Evolutionary conservation across 2,797 vertebrate species (phyloP), one percentile per base, ranked within the genome.

Genomic region (Alosa sapidissima): DNA sequence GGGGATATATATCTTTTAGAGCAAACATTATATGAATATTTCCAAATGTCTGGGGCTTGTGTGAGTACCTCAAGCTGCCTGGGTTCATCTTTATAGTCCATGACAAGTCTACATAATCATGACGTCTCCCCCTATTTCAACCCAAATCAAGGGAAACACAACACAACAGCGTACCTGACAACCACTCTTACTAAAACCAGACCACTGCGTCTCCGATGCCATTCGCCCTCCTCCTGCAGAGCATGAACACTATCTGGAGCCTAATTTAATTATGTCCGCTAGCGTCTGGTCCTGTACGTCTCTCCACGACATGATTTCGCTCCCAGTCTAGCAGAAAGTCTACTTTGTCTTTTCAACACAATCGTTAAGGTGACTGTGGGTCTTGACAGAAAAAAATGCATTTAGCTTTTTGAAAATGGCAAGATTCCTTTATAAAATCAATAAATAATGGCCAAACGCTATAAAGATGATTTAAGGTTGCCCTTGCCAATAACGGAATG

Each of bases 81-180:
- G 85, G 85, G 85, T 85, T 65, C 8, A 88, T 89, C 62, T 91
- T 93, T 91, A 92, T 88, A 89, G 89, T 87, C 88, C 89, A 82
- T 89, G 92, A 93, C 90, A 90, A 88, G 90, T 88, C 85, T 88
- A 87, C 84, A 81, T 88, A 91, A 91, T 90, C 87, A 41, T 83
- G 87, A 89, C 87, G 87, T 86, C 81, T 86, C 41, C 51, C 19
- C 72, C 55, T 24, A 11, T 13, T 55, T 82, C 41, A 65, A 19
- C 89, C 87, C 87, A 90, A 91, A 87, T 90, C 87, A 88, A 88
- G 89, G 84, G 85, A 88, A 91, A 91, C 87, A 93, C 88, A 91
- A 92, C 88, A 89, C 89, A 92, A 91, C 91, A 90, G 87, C 85
- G 90, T 92, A 93, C 90, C 92, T 93, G 92, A 94, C 92, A 93